These are phyloP conservation scores for Holothuria leucospilota DNA, from an alignment of 53 echinoderm and acorn worm genomes.

Conservation along the genomic window DNA sequence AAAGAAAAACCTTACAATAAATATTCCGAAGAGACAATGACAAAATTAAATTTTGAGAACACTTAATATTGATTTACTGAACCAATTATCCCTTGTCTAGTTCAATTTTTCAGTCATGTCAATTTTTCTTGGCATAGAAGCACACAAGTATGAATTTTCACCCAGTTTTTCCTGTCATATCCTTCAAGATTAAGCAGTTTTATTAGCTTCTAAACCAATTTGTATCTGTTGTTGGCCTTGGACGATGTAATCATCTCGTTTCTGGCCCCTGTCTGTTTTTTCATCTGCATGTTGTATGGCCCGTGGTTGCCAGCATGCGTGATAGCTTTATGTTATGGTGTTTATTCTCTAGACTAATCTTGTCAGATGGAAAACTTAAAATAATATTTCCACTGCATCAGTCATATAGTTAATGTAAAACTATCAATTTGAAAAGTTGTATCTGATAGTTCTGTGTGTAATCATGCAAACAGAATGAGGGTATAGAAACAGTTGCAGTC, in stretches of 20 bases:
- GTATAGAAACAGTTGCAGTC: no score
- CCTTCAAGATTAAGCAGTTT: conserved; percentile 5
- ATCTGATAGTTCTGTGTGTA: no score
- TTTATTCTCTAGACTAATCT: conserved; percentile 29
- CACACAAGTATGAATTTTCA: conserved; percentile 41
- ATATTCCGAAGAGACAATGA: no score
- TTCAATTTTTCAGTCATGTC: background rate
- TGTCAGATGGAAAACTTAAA: conserved; percentile 30
- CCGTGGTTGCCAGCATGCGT: conserved; percentile 26
- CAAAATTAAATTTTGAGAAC: no score
- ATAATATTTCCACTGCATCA: conserved; percentile 44
- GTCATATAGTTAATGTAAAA: conserved; percentile 23
- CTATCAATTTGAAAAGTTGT: no score
- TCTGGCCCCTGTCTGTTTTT: conserved; percentile 35
- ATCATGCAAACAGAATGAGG: no score
- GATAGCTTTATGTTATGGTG: conserved; percentile 32
- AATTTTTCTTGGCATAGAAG: conserved; percentile 33
- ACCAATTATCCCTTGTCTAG: conserved; percentile 15
- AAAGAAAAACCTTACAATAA: no score
- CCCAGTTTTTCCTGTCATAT: conserved; percentile 36
- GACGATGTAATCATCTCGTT: conserved; percentile 28
- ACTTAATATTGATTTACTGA: no score
- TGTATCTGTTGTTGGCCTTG: conserved; percentile 41
- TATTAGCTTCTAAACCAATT: conserved; percentile 37
- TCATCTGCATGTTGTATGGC: conserved; percentile 43